These are phyloP conservation scores for Priocnemis perturbator DNA, from an alignment of 2,888 invertebrate genomes.

Conservation along the genomic window DNA sequence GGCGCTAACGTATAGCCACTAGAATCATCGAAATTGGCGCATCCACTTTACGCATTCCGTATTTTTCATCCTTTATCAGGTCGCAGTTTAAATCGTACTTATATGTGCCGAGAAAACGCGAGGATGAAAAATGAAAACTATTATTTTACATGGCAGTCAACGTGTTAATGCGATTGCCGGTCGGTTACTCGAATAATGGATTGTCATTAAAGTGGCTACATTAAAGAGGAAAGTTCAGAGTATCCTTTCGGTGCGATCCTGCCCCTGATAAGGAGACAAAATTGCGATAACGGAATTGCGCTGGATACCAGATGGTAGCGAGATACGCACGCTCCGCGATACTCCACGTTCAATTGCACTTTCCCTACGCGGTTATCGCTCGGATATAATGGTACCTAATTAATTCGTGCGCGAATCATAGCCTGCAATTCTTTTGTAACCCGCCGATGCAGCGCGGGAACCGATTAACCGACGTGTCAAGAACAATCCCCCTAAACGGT, in stretches of 20 bases:
- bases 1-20: no score
- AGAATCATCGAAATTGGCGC: no score
- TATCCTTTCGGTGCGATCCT: constrained; percentile 6
- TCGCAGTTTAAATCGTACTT: no score
- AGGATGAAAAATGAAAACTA: not conserved
- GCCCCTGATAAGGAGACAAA: constrained; percentile 23
- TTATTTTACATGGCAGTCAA: not conserved
- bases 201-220: constrained; percentile 43
- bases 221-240: constrained; percentile 49
- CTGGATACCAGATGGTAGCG: not conserved
- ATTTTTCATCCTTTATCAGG: no score
- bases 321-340: constrained; percentile 13
- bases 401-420: no score
- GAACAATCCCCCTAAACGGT: no score
- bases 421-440: no score
- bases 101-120: not conserved
- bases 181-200: constrained; percentile 46
- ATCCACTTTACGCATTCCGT: no score
- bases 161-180: constrained; percentile 1
- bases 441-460: no score
- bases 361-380: no score
- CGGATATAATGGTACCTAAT: no score
- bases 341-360: not conserved
- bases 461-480: no score
- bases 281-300: constrained; percentile 12